Conservation (phyloP, 2,797 vertebrate species). For the Denticeps clupeoides region DNA sequence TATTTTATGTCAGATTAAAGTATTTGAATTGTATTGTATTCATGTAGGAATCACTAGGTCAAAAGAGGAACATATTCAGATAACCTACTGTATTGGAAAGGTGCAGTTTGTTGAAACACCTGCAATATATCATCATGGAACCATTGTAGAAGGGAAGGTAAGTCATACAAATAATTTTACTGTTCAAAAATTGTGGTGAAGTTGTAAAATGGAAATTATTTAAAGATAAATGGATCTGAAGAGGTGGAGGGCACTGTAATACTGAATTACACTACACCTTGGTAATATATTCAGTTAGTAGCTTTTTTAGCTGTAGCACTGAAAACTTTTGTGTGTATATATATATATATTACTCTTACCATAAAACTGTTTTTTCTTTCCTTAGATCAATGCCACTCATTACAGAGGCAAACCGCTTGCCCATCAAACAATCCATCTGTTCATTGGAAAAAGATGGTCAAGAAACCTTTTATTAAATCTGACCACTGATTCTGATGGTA, state of each 20-base stretch:
- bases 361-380: background rate
- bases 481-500: slow-evolving; percentile 42
- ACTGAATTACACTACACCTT: too few species aligned
- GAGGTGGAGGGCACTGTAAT: too few species aligned
- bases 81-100: slow-evolving; percentile 13
- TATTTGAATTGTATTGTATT: background rate
- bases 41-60: slow-evolving; percentile 3
- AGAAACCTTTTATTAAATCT: slow-evolving; percentile 28
- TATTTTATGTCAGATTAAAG: background rate
- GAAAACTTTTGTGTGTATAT: too few species aligned
- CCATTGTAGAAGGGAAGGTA: slow-evolving; percentile 21
- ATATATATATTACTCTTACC: too few species aligned
- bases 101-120: slow-evolving; percentile 9
- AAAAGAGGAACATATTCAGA: background rate
- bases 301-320: too few species aligned
- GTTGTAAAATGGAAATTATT: too few species aligned
- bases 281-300: too few species aligned
- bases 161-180: background rate
- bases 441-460: slow-evolving; percentile 21
- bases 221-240: too few species aligned
- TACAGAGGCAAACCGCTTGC: slow-evolving; percentile 35
- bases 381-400: slow-evolving; percentile 44
- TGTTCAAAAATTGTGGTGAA: background rate
- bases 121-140: slow-evolving; percentile 4
- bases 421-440: slow-evolving; percentile 36